These are phyloP conservation scores for Coenonympha glycerion DNA, from an alignment of 2,888 invertebrate species.

Conservation along the genomic window DNA sequence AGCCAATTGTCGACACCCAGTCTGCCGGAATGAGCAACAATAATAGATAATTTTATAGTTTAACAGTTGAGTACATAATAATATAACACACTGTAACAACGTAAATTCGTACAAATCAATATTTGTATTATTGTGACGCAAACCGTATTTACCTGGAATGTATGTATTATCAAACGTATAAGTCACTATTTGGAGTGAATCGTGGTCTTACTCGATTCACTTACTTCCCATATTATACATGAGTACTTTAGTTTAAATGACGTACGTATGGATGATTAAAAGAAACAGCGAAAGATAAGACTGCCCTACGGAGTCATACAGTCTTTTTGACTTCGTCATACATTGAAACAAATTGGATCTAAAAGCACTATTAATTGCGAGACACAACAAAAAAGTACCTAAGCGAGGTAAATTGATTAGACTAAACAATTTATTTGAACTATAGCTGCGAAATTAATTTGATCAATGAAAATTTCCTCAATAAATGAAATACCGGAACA, in stretches of 20 bases:
- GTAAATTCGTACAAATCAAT: neutral
- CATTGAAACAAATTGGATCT: neutral
- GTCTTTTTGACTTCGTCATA: neutral
- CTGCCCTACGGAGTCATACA: neutral
- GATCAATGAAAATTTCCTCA: too few species aligned
- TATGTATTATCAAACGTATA: conserved; percentile 8
- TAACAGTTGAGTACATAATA: too few species aligned
- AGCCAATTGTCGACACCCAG: neutral
- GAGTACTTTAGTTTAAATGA: neutral
- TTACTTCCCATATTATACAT: neutral
- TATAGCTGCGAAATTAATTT: too few species aligned
- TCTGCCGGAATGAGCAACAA: neutral
- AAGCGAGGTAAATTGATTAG: too few species aligned
- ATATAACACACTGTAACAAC: neutral
- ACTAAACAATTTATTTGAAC: too few species aligned
- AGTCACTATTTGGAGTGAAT: conserved; percentile 16
- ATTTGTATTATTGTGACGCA: conserved; percentile 17
- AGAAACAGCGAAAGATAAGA: neutral
- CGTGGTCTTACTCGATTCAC: neutral
- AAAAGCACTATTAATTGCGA: neutral
- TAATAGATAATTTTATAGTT: conserved; percentile 2
- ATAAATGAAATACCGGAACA: too few species aligned
- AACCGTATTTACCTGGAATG: conserved; percentile 6
- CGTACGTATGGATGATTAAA: neutral
- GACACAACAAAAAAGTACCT: too few species aligned